phyloP scores from a whole-genome alignment of 2,113 vertebrate genomes.

The Calidris pygmaea region DNA sequence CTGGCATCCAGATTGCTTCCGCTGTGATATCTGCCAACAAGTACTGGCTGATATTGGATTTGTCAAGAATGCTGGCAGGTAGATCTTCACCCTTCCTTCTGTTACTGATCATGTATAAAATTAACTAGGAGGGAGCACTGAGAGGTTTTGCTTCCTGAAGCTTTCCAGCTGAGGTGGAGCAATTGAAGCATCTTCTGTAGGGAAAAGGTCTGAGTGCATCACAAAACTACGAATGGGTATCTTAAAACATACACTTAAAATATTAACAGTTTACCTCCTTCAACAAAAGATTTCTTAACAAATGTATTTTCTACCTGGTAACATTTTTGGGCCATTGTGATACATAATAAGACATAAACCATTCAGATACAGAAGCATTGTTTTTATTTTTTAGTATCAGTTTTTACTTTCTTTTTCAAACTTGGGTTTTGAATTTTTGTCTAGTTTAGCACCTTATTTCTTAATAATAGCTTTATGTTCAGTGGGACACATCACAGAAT shows the following conservation, averaged over 20 bases:
- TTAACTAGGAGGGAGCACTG: background rate
- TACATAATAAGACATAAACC: background rate
- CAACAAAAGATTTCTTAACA: background rate
- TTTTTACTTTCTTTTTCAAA: background rate
- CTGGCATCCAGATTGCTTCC: constrained; percentile 98
- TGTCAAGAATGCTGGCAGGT: constrained; percentile 97
- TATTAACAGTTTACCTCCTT: background rate
- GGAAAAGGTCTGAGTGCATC: background rate
- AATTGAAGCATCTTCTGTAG: background rate
- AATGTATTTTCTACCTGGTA: background rate
- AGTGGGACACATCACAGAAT: background rate
- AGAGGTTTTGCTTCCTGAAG: background rate
- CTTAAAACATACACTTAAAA: background rate
- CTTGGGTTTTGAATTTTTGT: background rate
- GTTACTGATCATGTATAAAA: background rate
- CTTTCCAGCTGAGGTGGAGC: background rate
- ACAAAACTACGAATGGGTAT: background rate
- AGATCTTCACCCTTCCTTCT: constrained; percentile 18
- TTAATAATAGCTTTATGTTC: background rate
- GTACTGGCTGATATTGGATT: constrained; percentile 96
- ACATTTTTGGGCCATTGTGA: background rate
- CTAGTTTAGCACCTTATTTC: background rate
- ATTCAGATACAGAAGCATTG: background rate
- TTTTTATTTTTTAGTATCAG: background rate
- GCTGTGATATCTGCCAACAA: constrained; percentile 91